Percentiles rank a stretch among this genome's conserved stretches.
phyloP scores from a whole-genome alignment of 2,113 vertebrate species.

The Nycticebus coucang region DNA sequence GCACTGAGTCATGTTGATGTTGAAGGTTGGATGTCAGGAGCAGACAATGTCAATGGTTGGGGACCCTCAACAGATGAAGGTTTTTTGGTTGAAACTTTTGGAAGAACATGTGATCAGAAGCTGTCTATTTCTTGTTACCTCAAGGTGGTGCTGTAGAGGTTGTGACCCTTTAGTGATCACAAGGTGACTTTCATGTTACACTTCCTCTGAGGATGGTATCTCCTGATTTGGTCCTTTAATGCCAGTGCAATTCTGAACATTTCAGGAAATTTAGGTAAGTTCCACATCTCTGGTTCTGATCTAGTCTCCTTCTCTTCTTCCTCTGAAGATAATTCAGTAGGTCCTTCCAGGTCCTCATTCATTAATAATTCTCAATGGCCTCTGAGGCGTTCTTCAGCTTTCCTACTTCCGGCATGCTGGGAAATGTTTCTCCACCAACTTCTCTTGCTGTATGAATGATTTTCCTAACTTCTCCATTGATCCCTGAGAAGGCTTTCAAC shows the following conservation, averaged over 20 bases:
- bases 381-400: not conserved
- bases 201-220: not conserved
- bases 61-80: not conserved
- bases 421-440: not conserved
- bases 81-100: not conserved
- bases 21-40: not conserved
- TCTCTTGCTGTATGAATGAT: not conserved
- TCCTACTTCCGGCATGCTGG: not conserved
- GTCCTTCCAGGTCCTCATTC: not conserved
- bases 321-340: not conserved
- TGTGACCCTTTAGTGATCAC: not conserved
- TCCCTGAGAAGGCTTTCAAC: not conserved
- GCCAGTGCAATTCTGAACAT: not conserved
- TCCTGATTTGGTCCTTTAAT: not conserved
- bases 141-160: not conserved
- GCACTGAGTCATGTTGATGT: rapidly evolving
- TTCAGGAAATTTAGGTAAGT: not conserved
- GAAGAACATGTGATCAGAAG: not conserved
- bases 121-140: not conserved
- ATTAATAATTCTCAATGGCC: not conserved
- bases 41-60: not conserved
- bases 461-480: not conserved
- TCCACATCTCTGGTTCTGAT: not conserved
- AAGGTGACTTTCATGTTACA: not conserved
- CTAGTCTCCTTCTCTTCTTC: not conserved